Percentiles rank a stretch among this genome's conserved stretches.
Conservation (phyloP, 1,140 invertebrate species). For the Scylla paramamosain region DNA sequence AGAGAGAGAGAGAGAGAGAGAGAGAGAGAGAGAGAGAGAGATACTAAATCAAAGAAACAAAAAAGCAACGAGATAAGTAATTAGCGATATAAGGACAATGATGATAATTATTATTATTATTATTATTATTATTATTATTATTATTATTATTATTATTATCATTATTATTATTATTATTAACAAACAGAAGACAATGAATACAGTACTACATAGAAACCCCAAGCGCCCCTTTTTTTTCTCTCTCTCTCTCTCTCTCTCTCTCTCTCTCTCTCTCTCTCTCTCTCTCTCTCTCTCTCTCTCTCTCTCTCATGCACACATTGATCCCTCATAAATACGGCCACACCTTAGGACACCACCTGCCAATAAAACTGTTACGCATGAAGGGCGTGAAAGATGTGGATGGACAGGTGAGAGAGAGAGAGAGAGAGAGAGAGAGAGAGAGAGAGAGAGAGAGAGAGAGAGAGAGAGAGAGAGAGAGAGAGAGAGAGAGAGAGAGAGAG, state of each 20-base stretch:
- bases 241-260: too few species aligned
- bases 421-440: slow-evolving; percentile 17
- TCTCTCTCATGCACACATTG: neutral
- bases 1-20: neutral
- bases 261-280: too few species aligned
- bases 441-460: slow-evolving; percentile 34
- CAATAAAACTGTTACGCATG: neutral
- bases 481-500: neutral
- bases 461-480: slow-evolving; percentile 39
- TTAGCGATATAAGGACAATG: neutral
- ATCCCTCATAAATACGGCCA: neutral
- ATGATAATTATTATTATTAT: too few species aligned
- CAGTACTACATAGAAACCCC: too few species aligned
- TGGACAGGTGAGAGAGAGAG: neutral
- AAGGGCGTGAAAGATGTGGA: neutral
- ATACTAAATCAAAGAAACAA: neutral
- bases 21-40: neutral
- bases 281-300: too few species aligned
- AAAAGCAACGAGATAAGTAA: neutral
- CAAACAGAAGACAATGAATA: too few species aligned
- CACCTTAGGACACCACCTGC: neutral
- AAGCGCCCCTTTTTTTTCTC: too few species aligned
- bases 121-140: too few species aligned
- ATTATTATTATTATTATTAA: too few species aligned
- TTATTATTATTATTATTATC: too few species aligned